Conservation (phyloP, 2,113 vertebrate species). For the Holacanthus passer region DNA sequence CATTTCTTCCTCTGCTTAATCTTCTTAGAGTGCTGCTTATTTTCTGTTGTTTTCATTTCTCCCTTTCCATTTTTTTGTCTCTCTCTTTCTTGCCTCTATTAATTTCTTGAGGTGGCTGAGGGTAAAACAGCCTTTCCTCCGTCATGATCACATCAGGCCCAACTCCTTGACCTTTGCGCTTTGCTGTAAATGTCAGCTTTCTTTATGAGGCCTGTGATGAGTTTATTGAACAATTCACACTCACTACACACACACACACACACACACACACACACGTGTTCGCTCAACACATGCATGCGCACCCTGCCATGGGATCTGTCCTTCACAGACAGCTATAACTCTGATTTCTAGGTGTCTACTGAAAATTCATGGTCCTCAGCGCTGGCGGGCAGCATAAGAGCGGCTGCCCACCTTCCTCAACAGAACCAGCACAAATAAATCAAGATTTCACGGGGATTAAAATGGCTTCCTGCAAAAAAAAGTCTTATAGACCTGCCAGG, state of each 20-base stretch:
- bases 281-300: conserved; percentile 36
- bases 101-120: conserved; percentile 31
- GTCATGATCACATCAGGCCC: conserved; percentile 82
- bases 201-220: conserved; percentile 83
- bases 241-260: conserved; percentile 40
- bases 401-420: conserved; percentile 39
- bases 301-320: conserved; percentile 46
- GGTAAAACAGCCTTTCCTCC: conserved; percentile 54
- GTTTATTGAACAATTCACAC: conserved; percentile 82
- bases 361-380: conserved; percentile 64
- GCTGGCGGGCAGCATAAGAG: conserved; percentile 43
- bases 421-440: conserved; percentile 60
- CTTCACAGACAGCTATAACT: conserved; percentile 77
- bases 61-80: conserved; percentile 1
- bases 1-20: conserved; percentile 17
- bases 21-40: not conserved
- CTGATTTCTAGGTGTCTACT: conserved; percentile 68
- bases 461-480: conserved; percentile 55
- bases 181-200: conserved; percentile 83
- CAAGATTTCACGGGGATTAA: conserved; percentile 65
- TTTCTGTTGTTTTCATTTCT: conserved; percentile 45
- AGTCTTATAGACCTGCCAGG: conserved; percentile 13
- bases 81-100: conserved; percentile 3
- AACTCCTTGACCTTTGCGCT: conserved; percentile 81
- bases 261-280: conserved; percentile 12